These are phyloP conservation scores for Hyperoplus immaculatus DNA, from an alignment of 2,797 vertebrate genomes.

Conservation along the genomic window DNA sequence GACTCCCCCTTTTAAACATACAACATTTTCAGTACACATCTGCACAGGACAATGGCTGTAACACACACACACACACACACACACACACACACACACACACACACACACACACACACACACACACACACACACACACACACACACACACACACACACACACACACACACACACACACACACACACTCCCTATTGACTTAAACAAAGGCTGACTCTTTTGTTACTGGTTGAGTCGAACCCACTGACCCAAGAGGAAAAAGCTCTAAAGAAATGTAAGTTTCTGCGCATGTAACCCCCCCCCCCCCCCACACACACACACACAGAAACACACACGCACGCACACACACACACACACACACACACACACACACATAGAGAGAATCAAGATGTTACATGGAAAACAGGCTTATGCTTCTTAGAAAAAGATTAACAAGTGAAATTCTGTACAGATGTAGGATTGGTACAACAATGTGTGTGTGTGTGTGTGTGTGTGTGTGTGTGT, in stretches of 20 bases:
- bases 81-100: too few relatives aligned
- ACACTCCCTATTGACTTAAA: neutral
- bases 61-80: too few relatives aligned
- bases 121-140: too few relatives aligned
- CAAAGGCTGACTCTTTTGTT: neutral
- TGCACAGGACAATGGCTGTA: too few relatives aligned
- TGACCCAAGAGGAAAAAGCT: conserved; percentile 17
- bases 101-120: too few relatives aligned
- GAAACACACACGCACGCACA: too few relatives aligned
- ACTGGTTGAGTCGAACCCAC: conserved; percentile 6
- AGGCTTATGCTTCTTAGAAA: conserved; percentile 43
- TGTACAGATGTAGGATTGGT: conserved; percentile 56
- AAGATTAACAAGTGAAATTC: conserved; percentile 59
- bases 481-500: too few relatives aligned
- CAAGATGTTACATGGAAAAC: conserved; percentile 60
- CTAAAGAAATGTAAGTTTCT: conserved; percentile 41
- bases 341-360: too few relatives aligned
- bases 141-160: neutral
- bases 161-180: neutral
- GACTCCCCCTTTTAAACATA: too few relatives aligned
- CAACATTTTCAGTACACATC: too few relatives aligned
- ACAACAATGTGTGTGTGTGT: neutral
- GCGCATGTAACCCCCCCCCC: conserved; percentile 9
- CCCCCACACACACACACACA: too few relatives aligned
- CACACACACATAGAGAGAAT: conserved; percentile 52